These are phyloP conservation scores for Bergia sp. DNA, from an alignment of 92 coral and sea anemone species.

Conservation along the genomic window DNA sequence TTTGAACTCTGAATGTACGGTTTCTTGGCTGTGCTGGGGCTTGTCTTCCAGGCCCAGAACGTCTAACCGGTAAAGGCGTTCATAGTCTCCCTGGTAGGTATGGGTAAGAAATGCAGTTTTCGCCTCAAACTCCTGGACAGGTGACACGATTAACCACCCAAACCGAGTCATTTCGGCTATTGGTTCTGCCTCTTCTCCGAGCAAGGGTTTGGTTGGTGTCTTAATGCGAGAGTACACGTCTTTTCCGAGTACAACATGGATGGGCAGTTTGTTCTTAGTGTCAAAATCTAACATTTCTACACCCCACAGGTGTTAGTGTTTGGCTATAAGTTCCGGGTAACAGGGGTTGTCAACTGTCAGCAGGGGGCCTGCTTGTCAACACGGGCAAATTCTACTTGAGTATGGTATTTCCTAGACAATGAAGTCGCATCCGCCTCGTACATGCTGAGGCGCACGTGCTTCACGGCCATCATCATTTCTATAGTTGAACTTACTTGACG, in stretches of 20 bases:
- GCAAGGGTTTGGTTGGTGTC: background rate
- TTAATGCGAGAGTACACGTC: background rate
- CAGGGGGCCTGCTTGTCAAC: background rate
- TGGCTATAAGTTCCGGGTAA: background rate
- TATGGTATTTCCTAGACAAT: background rate
- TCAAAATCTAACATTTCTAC: background rate
- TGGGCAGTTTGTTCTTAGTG: background rate
- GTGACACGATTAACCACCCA: background rate
- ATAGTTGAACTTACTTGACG: background rate
- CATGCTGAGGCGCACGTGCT: background rate
- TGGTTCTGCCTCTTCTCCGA: background rate
- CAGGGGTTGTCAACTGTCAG: background rate
- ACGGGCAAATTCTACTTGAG: background rate
- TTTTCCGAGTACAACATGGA: background rate
- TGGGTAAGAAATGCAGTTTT: background rate
- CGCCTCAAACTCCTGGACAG: background rate
- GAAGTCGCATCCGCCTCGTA: background rate
- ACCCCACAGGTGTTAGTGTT: background rate
- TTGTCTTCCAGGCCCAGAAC: conserved; percentile 4
- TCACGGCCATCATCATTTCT: background rate
- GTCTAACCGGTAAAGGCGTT: background rate
- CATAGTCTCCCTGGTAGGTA: background rate
- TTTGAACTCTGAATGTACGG: conserved; percentile 12
- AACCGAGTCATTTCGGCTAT: background rate
- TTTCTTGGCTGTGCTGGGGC: conserved; percentile 4